Evolutionary conservation across 2,797 vertebrate species (phyloP), one percentile per base, ranked within the genome.

Genomic region (Eidolon dupreanum): DNA sequence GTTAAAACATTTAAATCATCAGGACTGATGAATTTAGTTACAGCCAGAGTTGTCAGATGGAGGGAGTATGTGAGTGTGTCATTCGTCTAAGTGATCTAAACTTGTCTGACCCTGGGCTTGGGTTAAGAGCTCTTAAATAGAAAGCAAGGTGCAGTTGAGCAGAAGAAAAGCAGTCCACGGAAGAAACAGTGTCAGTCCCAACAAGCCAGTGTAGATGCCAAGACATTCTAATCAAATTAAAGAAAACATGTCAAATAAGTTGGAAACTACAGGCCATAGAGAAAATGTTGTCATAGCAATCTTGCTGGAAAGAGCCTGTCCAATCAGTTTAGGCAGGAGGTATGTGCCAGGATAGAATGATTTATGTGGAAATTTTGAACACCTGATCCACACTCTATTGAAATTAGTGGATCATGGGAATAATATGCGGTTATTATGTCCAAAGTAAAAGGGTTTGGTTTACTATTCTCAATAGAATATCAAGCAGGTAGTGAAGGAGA

Each of bases 361-460:
- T 96, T 96, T 96, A 90, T 93, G 83, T 95, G 90, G 90, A 96
- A 96, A 97, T 46, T 74, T 63, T 86, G 74, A 96, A 96, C 96
- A 87, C 78, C 31, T 94, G 49, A 96, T 83, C 61, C 74, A 90
- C 31, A 86, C 59, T 36, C 59, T 93, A 33, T 33, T 93, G 70
- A 94, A 95, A 89, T 87, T 26, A 94, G 55, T 66, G 19, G 11
- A 84, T 73, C 79, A 53, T 73, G 49, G 75, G 77, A 93, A 66
- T 93, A 89, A 89, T 78, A 49, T 31, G n/a, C 74, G 46, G 31
- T 82, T 83, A 66, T 41, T 87, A 19, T 53, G 31, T 91, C 71
- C 55, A 46, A 87, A 88, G 73, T 95, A 57, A 78, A 77, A 93
- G 41, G 57, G 33, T 26, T 96, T 93, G 73, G 71, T 82, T 95